phyloP scores from a whole-genome alignment of 2,888 invertebrate genomes.

The Spialia ferax region DNA sequence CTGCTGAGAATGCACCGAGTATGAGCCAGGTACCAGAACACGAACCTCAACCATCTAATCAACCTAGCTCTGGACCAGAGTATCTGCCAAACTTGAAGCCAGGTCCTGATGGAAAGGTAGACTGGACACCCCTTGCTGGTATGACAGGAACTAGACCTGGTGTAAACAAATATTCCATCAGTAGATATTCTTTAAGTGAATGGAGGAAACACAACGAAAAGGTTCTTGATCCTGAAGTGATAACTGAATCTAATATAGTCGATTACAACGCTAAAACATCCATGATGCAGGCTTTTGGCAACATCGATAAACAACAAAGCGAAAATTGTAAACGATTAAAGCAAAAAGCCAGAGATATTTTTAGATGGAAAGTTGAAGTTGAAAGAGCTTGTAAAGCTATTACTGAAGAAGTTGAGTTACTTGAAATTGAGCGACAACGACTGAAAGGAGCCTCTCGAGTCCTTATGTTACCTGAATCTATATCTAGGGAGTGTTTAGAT shows the following conservation, averaged over 20 bases:
- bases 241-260: slow-evolving; percentile 84
- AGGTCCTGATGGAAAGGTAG: slow-evolving; percentile 91
- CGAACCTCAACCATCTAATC: slow-evolving; percentile 43
- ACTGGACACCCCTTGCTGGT: slow-evolving; percentile 90
- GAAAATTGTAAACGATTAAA: slow-evolving; percentile 89
- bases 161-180: slow-evolving; percentile 92
- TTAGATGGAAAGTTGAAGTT: slow-evolving; percentile 92
- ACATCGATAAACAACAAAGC: slow-evolving; percentile 89
- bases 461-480: slow-evolving; percentile 90
- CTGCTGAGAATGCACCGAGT: slow-evolving; percentile 46
- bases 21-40: slow-evolving; percentile 42
- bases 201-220: slow-evolving; percentile 89
- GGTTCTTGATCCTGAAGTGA: slow-evolving; percentile 77
- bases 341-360: slow-evolving; percentile 89
- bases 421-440: slow-evolving; percentile 89
- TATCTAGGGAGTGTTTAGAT: slow-evolving; percentile 91
- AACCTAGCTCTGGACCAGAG: slow-evolving; percentile 53
- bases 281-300: slow-evolving; percentile 88
- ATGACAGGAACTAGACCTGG: slow-evolving; percentile 91
- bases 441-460: slow-evolving; percentile 89
- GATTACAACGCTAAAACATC: slow-evolving; percentile 89
- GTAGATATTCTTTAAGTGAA: slow-evolving; percentile 90
- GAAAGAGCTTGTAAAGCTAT: slow-evolving; percentile 90
- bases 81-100: slow-evolving; percentile 78
- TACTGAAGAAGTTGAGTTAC: slow-evolving; percentile 89